phyloP scores from a whole-genome alignment of 2,113 vertebrate species.

The Anseranas semipalmata region DNA sequence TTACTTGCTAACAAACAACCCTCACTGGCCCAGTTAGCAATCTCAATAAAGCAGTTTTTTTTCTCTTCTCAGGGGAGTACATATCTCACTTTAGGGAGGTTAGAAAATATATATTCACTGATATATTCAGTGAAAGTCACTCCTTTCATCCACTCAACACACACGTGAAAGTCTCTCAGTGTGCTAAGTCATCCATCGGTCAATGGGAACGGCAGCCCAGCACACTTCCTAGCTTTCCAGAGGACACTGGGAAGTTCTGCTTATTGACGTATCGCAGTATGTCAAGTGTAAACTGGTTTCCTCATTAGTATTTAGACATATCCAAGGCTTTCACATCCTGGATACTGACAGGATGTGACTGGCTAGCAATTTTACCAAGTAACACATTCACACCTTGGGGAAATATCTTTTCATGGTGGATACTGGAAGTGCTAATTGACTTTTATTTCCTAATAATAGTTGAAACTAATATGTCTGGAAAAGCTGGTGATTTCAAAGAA shows the following conservation, averaged over 20 bases:
- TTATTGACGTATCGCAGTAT: constrained; percentile 28
- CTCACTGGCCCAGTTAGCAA: not conserved
- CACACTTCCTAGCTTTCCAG: not conserved
- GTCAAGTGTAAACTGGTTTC: constrained; percentile 27
- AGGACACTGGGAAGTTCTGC: constrained; percentile 12
- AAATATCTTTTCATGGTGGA: constrained; percentile 67
- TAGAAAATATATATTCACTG: not conserved
- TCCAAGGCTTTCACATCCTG: constrained; percentile 43
- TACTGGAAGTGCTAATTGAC: constrained; percentile 71
- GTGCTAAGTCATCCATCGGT: constrained; percentile 12
- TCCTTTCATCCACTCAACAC: not conserved
- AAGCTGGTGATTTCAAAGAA: constrained; percentile 59
- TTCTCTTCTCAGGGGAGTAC: not conserved
- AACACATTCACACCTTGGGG: constrained; percentile 64
- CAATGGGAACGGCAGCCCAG: not conserved
- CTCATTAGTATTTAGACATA: constrained; percentile 46
- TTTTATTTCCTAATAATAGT: constrained; percentile 73
- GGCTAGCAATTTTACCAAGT: constrained; percentile 48
- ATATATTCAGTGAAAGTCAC: not conserved
- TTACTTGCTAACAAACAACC: not conserved
- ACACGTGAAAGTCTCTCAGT: not conserved
- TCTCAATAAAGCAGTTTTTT: not conserved
- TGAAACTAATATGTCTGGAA: constrained; percentile 60
- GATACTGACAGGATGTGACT: constrained; percentile 52
- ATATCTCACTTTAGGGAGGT: not conserved